Evolutionary conservation across 2,797 vertebrate genomes (phyloP), one percentile per base, ranked within the genome.

Genomic region (Syngnathus rostellatus): DNA sequence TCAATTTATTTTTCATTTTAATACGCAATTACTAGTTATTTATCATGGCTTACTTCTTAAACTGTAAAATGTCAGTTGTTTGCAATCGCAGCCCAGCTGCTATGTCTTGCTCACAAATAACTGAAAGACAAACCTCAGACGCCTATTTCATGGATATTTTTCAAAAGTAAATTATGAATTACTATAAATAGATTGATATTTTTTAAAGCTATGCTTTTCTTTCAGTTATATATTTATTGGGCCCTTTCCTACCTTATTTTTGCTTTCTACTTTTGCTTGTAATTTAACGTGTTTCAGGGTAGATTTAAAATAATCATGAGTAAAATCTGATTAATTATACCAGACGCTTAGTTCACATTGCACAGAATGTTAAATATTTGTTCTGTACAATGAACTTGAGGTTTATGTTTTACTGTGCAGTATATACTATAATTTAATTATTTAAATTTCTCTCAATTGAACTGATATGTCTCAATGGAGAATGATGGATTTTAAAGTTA

Each of bases 1-100:
- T 38, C 71, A 23, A 12, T 68, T 51, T 75, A 16, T 68, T 83
- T 63, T 71, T 67, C 48, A 51, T 72, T 73, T 68, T 77, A 31
- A 72, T 39, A 66, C 2, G 31, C 55, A 31, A 31, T 31, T 77
- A 72, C 62, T 19, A 62, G 17, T 23, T 21, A 48, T 19, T 61
- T 61, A 61, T 4, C 39, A 61, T 41, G 31, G 9, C 10, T 3
- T 54, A 12, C 51, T 25, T 25, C n/a, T 23, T 23, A 25, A 54
- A 11, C 9, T 19, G 40, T n/a, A 11, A 61, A 39, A 40, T 61
- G 55, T 59, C 39, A 2, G 17, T 59, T 39, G 31, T 41, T 14
- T 23, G 31, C 31, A 38, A 37, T 61, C 23, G 39, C n/a, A 61
- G 23, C 38, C 19, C 17, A 8, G 19, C n/a, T 61, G 38, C 11